These are phyloP conservation scores for Sarcophaga subvicina DNA, from an alignment of 2,888 invertebrate species.

Conservation along the genomic window DNA sequence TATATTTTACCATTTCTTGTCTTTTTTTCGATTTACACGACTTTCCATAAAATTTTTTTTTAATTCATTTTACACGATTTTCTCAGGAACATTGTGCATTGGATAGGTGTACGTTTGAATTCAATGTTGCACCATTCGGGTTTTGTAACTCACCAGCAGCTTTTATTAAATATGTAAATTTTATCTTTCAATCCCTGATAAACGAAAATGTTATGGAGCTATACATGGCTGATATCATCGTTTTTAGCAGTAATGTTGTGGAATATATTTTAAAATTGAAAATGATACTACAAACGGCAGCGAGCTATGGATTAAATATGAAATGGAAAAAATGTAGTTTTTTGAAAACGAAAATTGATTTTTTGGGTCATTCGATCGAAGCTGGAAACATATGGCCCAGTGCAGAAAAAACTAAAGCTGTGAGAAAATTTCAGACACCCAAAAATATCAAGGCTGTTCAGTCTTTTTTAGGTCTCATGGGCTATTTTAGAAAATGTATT, in stretches of 20 bases:
- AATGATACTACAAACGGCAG: conserved; percentile 29
- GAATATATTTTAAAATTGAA: conserved; percentile 26
- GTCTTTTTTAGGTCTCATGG: no score
- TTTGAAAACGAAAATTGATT: no score
- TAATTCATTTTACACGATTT: no score
- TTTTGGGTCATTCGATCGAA: no score
- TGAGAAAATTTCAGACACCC: no score
- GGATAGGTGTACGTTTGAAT: conserved; percentile 61
- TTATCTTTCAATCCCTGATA: conserved; percentile 59
- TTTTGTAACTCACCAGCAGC: conserved; percentile 64
- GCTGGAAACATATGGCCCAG: no score
- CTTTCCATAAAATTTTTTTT: no score
- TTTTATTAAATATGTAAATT: conserved; percentile 59
- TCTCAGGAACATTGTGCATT: conserved; percentile 24
- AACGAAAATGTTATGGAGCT: conserved; percentile 38
- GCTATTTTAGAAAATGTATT: no score
- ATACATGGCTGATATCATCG: conserved; percentile 60
- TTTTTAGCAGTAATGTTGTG: neutral
- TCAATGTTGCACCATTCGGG: conserved; percentile 61
- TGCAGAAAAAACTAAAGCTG: no score
- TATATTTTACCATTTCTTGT: conserved; percentile 20
- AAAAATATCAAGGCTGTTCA: no score
- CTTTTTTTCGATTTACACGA: no score
- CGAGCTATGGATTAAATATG: conserved; percentile 28
- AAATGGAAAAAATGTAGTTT: neutral